Percentiles rank a stretch among this genome's conserved stretches.
phyloP scores from a whole-genome alignment of 2,888 invertebrate species.

The Hemicrepidius hirtus region DNA sequence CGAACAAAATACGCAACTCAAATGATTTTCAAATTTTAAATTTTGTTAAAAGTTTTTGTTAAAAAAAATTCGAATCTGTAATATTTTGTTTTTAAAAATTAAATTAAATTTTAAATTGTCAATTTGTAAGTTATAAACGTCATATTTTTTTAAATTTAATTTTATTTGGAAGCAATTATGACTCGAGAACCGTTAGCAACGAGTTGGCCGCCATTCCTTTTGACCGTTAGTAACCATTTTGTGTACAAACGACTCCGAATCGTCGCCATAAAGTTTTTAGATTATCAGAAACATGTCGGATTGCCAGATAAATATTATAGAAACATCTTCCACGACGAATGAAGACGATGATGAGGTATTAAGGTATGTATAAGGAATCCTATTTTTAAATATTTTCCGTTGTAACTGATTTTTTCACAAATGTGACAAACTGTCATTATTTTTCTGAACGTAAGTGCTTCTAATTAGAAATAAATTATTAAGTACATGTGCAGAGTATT shows the following conservation, averaged over 20 bases:
- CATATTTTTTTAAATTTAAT: background rate
- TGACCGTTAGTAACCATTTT: conserved; percentile 43
- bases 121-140: background rate
- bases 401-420: no score
- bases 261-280: background rate
- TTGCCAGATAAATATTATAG: conserved; percentile 52
- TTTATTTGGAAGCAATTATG: conserved; percentile 23
- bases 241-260: conserved; percentile 17
- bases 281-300: conserved; percentile 46
- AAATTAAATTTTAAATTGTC: conserved; percentile 20
- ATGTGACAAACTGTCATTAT: no score
- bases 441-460: no score
- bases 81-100: conserved; percentile 34
- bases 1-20: conserved; percentile 12
- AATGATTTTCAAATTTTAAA: conserved; percentile 34
- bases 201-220: conserved; percentile 2
- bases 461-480: no score
- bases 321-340: conserved; percentile 51
- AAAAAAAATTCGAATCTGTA: conserved; percentile 18
- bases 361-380: background rate
- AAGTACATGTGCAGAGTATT: no score
- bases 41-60: conserved; percentile 15
- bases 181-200: conserved; percentile 21
- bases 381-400: conserved; percentile 8
- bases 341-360: background rate